phyloP scores from a whole-genome alignment of 2,888 invertebrate species.

The Resseliella maxima region DNA sequence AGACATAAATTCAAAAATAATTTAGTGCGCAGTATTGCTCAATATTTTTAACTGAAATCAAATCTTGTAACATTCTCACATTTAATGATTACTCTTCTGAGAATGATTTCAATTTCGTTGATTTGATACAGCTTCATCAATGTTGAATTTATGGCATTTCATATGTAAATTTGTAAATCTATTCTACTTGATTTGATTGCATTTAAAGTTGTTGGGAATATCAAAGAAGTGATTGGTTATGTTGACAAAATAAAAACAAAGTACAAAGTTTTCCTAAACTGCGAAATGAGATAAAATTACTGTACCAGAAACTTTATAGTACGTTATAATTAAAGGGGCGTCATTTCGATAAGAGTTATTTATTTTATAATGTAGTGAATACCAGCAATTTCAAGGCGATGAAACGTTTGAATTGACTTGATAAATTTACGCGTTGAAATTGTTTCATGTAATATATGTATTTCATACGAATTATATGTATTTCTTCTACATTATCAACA shows the following conservation, averaged over 20 bases:
- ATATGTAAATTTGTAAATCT: no score
- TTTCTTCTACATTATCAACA: slow-evolving; percentile 61
- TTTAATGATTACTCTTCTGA: no score
- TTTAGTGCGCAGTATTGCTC: no score
- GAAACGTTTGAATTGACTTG: background rate
- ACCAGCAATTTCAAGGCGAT: background rate
- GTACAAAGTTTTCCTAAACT: background rate
- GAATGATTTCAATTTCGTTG: no score
- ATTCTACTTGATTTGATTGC: no score
- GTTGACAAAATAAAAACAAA: background rate
- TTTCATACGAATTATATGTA: slow-evolving; percentile 10
- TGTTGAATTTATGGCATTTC: no score
- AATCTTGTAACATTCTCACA: no score
- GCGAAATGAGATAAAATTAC: background rate
- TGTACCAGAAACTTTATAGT: background rate
- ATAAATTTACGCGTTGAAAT: background rate
- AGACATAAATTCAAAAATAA: no score
- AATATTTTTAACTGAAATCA: no score
- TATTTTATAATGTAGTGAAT: background rate
- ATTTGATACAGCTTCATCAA: no score
- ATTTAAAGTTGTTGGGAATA: no score
- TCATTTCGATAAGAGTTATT: slow-evolving; percentile 28
- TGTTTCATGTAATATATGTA: background rate
- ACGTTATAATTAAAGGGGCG: slow-evolving; percentile 17
- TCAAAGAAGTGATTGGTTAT: no score